Base-by-base conservation (phyloP, 1,140 invertebrate species). In the Leucophenga varia region DNA sequence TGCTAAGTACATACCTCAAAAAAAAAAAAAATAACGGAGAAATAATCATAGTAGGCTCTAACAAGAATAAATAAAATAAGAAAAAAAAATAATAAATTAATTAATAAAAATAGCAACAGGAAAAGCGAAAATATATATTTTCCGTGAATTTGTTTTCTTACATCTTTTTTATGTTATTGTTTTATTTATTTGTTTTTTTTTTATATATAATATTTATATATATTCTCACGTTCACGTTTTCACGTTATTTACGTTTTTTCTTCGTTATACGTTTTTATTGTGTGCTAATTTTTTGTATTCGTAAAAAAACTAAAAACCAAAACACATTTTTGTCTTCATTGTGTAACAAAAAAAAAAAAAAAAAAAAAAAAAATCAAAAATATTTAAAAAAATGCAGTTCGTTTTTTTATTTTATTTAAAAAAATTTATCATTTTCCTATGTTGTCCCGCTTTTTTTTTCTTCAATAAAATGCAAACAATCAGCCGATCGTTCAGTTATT, bases 201-300 rank as follows among this genome's bases (percentile, higher is more conserved):
- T 9, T 14, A 28, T 47, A 45, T 54, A 38, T 39, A 28, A 37
- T 35, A 8, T 36, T 47, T 37, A 14, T 17, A n/a, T n/a, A n/a
- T n/a, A n/a, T n/a, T n/a, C n/a, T n/a, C n/a, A n/a, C 18, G 47
- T 52, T 9, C 31, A 17, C 36, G 31, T 47, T 46, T 40, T 47
- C 42, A 47, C 51, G 49, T 17, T 37, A 17, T 39, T 57, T 43
- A 31, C 41, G 41, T 54, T 53, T 22, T 12, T 22, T 12, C 7
- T 37, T 37, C 18, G 16, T 37, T 37, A 13, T 47, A 17, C 40
- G 49, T 52, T 55, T 54, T 54, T 58, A 10, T 72, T 74, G 71
- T 74, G 71, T 72, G 64, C 64, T 67, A 69, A 72, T 72, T 64
- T 72, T 64, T 61, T 58, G 57, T 73, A 70, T 68, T 72, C 56